Conservation (phyloP, 2,888 invertebrate species). For the Drepana falcataria region DNA sequence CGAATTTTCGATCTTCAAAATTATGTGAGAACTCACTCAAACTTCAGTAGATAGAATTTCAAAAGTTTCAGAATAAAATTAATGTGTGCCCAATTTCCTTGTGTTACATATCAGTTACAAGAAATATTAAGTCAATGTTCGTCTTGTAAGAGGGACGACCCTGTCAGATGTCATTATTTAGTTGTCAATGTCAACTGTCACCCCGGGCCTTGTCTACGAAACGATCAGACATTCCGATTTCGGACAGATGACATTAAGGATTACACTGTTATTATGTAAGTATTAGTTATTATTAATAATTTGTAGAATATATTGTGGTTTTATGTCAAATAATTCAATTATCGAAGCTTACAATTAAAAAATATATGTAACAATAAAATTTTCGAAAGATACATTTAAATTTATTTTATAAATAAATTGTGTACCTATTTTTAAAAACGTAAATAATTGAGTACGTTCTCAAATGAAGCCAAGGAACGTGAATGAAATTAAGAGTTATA, state of each 20-base stretch:
- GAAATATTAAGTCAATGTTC: background rate
- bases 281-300: background rate
- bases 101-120: background rate
- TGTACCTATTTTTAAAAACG: background rate
- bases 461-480: too few relatives aligned
- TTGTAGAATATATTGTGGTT: background rate
- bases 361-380: too few relatives aligned
- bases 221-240: slow-evolving; percentile 12
- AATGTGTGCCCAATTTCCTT: background rate
- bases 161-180: slow-evolving; percentile 45
- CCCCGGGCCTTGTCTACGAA: slow-evolving; percentile 13
- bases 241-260: slow-evolving; percentile 31
- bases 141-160: slow-evolving; percentile 24
- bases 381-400: too few relatives aligned
- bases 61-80: background rate
- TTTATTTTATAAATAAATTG: too few relatives aligned
- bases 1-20: too few relatives aligned
- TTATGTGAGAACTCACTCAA: too few relatives aligned
- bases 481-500: background rate
- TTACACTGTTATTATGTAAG: slow-evolving; percentile 20
- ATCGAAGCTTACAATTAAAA: too few relatives aligned
- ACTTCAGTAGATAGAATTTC: too few relatives aligned
- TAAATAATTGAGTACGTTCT: background rate
- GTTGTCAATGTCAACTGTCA: slow-evolving; percentile 48
- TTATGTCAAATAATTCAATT: too few relatives aligned